Evolutionary conservation across 35 echinoderm and acorn worm genomes (phyloP), one percentile per base, ranked within the genome.

Genomic region (Hemicentrotus pulcherrimus): DNA sequence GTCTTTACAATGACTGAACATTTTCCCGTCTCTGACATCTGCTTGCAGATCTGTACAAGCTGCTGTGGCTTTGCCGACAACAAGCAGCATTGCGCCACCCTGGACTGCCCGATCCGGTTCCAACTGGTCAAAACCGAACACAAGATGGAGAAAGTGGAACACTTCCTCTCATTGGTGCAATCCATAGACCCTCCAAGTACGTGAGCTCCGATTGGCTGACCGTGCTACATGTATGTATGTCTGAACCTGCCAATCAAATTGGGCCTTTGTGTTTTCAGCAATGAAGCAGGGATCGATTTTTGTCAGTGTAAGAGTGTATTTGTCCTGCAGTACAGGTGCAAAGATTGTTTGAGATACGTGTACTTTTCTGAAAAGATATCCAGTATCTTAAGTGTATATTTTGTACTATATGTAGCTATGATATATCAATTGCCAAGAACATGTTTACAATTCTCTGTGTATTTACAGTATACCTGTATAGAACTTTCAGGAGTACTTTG

Each of bases 91-190:
- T 98, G 97, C 61, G 32, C 95, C 7, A 95, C 97, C 16, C 71
- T 95, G 19, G 97, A 98, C 96, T 98, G 97, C 92, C 97, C 97
- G 10, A 78, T 96, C 28, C 88, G 95, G 89, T 95, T 94, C 59
- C 78, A 95, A 88, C 91, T 93, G 30, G 91, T 93, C 46, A 93
- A 93, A 58, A 12, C 91, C 91, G 91, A 93, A 58, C 91, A 58
- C 91, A 93, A 93, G 91, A 93, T 93, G 91, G 91, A 93, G 32
- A 47, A 47, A 33, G 91, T 93, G 46, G 91, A 93, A 58, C 91
- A 93, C 91, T 93, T 93, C 91, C 32, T 93, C 91, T 93, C 91
- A 13, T 33, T 93, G 91, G 91, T 93, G 30, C 91, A 93, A 47
- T 93, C 91, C 88, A 90, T 90, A 78, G 65, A 78, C 19, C 65